These are phyloP conservation scores for Balanococcus diminutus DNA, from an alignment of 2,888 invertebrate species.

Conservation along the genomic window DNA sequence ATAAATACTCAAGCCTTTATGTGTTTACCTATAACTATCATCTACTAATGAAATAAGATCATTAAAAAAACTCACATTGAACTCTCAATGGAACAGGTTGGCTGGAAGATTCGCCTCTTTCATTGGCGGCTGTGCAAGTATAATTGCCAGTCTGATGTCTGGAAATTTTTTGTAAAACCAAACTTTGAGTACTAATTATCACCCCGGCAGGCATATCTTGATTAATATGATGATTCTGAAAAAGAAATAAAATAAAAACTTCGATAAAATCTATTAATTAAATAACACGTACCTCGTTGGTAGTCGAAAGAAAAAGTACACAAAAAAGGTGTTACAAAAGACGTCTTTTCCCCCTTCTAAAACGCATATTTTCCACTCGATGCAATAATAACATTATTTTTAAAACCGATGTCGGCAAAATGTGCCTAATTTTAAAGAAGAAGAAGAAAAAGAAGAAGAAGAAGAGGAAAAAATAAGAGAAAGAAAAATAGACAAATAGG, in stretches of 20 bases:
- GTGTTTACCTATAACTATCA: too few species aligned
- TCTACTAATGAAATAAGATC: background rate
- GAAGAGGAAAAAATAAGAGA: background rate
- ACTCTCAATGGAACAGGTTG: conserved; percentile 83
- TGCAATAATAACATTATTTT: background rate
- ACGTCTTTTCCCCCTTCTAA: background rate
- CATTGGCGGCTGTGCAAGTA: conserved; percentile 86
- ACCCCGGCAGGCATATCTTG: conserved; percentile 87
- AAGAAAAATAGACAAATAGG: background rate
- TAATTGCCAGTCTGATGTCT: conserved; percentile 84
- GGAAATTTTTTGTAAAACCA: conserved; percentile 88
- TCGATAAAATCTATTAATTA: background rate
- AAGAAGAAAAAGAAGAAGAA: background rate
- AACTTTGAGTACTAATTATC: conserved; percentile 88
- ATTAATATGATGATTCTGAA: conserved; percentile 76
- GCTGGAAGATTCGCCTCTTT: conserved; percentile 85
- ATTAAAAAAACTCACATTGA: conserved; percentile 74
- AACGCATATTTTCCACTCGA: background rate
- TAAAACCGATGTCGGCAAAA: background rate
- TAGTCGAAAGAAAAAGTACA: background rate
- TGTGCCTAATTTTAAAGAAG: background rate
- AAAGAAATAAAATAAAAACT: conserved; percentile 8
- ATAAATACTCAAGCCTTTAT: too few species aligned
- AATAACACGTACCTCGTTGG: background rate
- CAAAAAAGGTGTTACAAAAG: background rate